Conservation (phyloP, 2,888 invertebrate species). For the Eupithecia tripunctaria region DNA sequence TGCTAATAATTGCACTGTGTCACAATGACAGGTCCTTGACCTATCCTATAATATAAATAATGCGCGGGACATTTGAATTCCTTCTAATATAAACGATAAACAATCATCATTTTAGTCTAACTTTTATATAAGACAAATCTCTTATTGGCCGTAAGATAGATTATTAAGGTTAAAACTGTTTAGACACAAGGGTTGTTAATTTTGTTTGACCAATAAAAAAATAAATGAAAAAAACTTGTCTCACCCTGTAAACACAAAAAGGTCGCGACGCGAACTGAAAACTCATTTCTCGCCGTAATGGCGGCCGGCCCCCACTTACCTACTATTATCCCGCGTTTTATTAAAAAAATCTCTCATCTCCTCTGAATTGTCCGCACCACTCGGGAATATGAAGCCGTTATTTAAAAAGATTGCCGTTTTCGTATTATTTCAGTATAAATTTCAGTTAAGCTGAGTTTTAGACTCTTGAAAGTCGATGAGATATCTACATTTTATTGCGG, state of each 20-base stretch:
- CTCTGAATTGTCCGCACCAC: slow-evolving; percentile 79
- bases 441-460: slow-evolving; percentile 69
- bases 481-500: slow-evolving; percentile 70
- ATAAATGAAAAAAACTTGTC: no score
- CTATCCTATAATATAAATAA: no score
- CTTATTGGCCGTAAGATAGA: no score
- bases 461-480: slow-evolving; percentile 58
- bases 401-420: slow-evolving; percentile 80
- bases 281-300: slow-evolving; percentile 80
- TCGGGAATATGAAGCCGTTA: slow-evolving; percentile 83
- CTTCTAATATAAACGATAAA: no score
- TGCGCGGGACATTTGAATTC: no score
- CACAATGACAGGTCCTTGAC: no score
- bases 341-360: slow-evolving; percentile 82
- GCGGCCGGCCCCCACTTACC: slow-evolving; percentile 61
- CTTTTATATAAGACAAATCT: no score
- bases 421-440: slow-evolving; percentile 83
- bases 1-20: no score
- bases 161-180: no score
- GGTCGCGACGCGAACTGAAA: slow-evolving; percentile 74
- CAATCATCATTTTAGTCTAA: neutral
- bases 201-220: no score
- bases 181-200: no score
- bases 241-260: slow-evolving; percentile 64
- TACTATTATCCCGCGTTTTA: slow-evolving; percentile 70